Evolutionary conservation across 1,140 invertebrate genomes (phyloP).

Genomic region (Antheraea mylitta): DNA sequence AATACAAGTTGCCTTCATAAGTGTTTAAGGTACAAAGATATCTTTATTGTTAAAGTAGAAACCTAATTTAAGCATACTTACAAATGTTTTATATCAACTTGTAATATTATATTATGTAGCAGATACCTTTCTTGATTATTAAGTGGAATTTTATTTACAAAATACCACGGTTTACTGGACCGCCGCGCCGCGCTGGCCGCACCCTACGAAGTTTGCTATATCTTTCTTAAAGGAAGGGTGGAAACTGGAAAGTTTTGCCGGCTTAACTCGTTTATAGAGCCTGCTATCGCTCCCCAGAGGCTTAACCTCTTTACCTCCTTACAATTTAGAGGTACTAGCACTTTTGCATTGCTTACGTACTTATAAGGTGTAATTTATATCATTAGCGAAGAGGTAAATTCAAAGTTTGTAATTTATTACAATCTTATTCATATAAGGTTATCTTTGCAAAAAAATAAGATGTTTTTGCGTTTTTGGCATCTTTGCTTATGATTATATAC

Average conservation of each 20-base stretch:
- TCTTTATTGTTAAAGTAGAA: too few relatives aligned
- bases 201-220: neutral
- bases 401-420: neutral
- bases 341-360: neutral
- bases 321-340: neutral
- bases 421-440: neutral
- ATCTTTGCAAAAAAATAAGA: neutral
- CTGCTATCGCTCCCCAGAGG: neutral
- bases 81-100: neutral
- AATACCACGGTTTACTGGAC: neutral
- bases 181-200: too few relatives aligned
- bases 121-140: neutral
- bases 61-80: too few relatives aligned
- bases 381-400: neutral
- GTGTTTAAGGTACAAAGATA: too few relatives aligned
- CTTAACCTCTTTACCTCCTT: neutral
- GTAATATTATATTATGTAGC: neutral
- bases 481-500: too few relatives aligned
- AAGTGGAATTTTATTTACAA: neutral
- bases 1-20: too few relatives aligned
- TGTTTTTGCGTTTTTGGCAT: too few relatives aligned
- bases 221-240: neutral
- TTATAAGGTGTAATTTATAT: constrained; percentile 1
- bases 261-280: constrained; percentile 2
- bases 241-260: neutral